Conservation (phyloP, 2,113 vertebrate genomes). For the Gymnocephalus cernua region DNA sequence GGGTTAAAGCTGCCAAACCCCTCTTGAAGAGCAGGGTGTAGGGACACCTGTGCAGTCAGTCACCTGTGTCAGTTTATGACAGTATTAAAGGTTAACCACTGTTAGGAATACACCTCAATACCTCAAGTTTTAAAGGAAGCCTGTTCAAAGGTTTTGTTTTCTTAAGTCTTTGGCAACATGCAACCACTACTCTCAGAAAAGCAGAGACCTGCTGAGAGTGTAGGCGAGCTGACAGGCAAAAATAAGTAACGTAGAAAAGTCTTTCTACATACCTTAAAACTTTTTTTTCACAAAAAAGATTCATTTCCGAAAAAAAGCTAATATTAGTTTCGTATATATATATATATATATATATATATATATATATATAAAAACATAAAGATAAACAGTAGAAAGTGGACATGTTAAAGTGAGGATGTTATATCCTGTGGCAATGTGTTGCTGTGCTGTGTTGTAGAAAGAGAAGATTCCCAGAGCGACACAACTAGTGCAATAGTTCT, state of each 20-base stretch:
- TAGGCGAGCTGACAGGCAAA: slow-evolving; percentile 6
- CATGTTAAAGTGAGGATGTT: neutral
- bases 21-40: neutral
- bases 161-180: neutral
- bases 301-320: neutral
- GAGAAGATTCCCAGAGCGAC: neutral
- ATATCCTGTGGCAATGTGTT: neutral
- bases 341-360: no score
- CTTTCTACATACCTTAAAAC: neutral
- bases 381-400: neutral
- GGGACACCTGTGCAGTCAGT: neutral
- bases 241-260: neutral
- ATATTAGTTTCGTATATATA: neutral
- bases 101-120: neutral
- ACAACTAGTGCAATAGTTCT: neutral
- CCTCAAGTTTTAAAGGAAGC: neutral
- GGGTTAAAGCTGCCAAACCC: neutral
- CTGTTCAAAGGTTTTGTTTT: neutral
- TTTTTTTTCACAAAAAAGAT: no score
- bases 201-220: slow-evolving; percentile 22
- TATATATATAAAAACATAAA: neutral
- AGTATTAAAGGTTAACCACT: neutral
- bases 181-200: slow-evolving; percentile 2
- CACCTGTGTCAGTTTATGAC: neutral
- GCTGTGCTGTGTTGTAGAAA: neutral